Evolutionary conservation across 2,888 invertebrate species (phyloP), one percentile per base, ranked within the genome.

Genomic region (Diarsia dahlii): DNA sequence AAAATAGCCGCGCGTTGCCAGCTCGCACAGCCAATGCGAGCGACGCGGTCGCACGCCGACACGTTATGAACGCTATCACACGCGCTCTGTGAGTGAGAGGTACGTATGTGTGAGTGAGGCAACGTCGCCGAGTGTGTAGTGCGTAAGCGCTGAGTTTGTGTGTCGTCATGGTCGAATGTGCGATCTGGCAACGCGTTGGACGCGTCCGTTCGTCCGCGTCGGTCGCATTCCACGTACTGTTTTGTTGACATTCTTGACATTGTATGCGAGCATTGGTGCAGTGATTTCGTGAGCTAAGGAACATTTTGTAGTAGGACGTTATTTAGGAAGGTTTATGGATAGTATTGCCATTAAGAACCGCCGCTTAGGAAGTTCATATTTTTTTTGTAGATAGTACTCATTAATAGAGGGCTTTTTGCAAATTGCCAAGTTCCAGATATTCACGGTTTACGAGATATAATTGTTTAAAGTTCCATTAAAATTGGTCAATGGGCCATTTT

Each of bases 1-100:
- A 87, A 87, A 85, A 80, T 83, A 85, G 71, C 63, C 48, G 50
- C 28, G 73, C 56, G 87, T 87, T 86, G 85, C 82, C 78, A 83
- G 81, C 73, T 77, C 67, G 86, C 76, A 39, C 74, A 62, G 71
- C 60, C 76, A 71, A 66, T 71, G 66, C 86, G 84, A 76, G 86
- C 84, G 84, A 86, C 80, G 84, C 86, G 86, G 76, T 68, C 83
- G 48, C 48, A 48, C 48, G 83, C 70, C 45, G 63, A 63, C 45
- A 66, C 74, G 74, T 78, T 73, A 71, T 52, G 50, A 66, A 60
- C 74, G 39, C 56, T 58, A 64, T n/a, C 34, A 58, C 13, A 45
- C 48, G 46, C 23, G 52, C 13, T 65, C 71, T 71, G 80, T 58
- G 65, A 23, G 64, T 56, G n/a, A 62, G 15, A 18, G 18, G 2